Percentiles rank a stretch among this genome's conserved stretches.
These are phyloP conservation scores for Coccyzus lansbergi DNA, from an alignment of 2,797 vertebrate genomes.

Conservation along the genomic window DNA sequence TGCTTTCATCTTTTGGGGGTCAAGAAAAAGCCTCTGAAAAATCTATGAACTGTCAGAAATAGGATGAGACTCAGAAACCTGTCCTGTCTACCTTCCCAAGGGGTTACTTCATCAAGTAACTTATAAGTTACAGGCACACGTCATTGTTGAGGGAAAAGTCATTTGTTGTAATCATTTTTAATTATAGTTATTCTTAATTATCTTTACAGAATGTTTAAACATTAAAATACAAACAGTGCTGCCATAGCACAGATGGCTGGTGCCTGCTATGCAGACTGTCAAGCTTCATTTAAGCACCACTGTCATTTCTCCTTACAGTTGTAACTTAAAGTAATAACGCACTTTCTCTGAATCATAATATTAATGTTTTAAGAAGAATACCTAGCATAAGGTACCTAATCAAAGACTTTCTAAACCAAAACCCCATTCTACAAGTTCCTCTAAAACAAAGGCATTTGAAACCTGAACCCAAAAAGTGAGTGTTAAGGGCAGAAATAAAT, in stretches of 20 bases:
- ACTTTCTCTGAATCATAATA: slow-evolving; percentile 32
- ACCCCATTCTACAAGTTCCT: background rate
- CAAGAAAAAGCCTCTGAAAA: background rate
- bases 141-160: slow-evolving; percentile 79
- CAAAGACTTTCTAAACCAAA: background rate
- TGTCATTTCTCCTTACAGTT: slow-evolving; percentile 70
- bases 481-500: background rate
- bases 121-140: slow-evolving; percentile 76
- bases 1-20: slow-evolving; percentile 12
- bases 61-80: slow-evolving; percentile 25
- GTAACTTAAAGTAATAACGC: slow-evolving; percentile 66
- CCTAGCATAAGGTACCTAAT: background rate
- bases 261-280: slow-evolving; percentile 75
- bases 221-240: slow-evolving; percentile 82
- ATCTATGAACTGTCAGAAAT: slow-evolving; percentile 55
- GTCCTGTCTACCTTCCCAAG: slow-evolving; percentile 58
- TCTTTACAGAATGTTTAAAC: slow-evolving; percentile 83
- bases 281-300: slow-evolving; percentile 70
- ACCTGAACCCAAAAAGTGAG: background rate
- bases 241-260: slow-evolving; percentile 80
- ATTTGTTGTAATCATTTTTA: slow-evolving; percentile 86
- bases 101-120: slow-evolving; percentile 73
- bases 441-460: background rate
- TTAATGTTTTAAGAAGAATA: slow-evolving; percentile 37
- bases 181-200: slow-evolving; percentile 87